Evolutionary conservation across 2,797 vertebrate genomes (phyloP), one percentile per base, ranked within the genome.

Genomic region (Cuniculus paca): DNA sequence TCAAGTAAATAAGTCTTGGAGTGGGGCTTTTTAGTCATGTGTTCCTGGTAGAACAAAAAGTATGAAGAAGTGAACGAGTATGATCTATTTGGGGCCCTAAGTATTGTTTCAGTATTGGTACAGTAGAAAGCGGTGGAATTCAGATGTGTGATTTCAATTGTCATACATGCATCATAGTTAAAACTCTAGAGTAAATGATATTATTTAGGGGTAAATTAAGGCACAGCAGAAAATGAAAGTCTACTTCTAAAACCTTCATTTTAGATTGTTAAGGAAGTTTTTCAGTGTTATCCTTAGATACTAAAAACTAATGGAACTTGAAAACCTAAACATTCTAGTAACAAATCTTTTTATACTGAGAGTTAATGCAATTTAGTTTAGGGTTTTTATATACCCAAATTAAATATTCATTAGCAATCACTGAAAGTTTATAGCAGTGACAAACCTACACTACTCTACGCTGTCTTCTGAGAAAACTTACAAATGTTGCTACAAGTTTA

Each of bases 381-480:
- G 19, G 13, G 20, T 68, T 94, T 96, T 80, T 90, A 80, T 39
- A 74, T 36, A 11, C 36, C 28, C n/a, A 92, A 81, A n/a, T 50
- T 94, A 19, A 95, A 74, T n/a, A 90, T 48, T 86, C 22, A 90
- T 48, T 82, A 81, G 60, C n/a, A 70, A 68, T 75, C 45, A 70
- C 1, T 86, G 63, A 56, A 90, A 75, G 63, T 78, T 63, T 61
- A 52, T 34, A 68, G 52, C 26, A 65, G 20, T 60, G 31, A 89
- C 52, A 89, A 68, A 68, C 39, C 26, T 84, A 56, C 5, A 80
- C 19, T 1, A 60, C 14, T 82, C 42, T 26, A 36, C 50, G 80
- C 0, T 79, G 60, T 80, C 26, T 87, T 87, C 45, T 84, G 20
- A 75, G 39, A 70, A 90, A 26, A 70, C 54, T 7, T 87, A 6